These are phyloP conservation scores for Patella pellucida DNA, from an alignment of 2,888 invertebrate species.

Conservation along the genomic window DNA sequence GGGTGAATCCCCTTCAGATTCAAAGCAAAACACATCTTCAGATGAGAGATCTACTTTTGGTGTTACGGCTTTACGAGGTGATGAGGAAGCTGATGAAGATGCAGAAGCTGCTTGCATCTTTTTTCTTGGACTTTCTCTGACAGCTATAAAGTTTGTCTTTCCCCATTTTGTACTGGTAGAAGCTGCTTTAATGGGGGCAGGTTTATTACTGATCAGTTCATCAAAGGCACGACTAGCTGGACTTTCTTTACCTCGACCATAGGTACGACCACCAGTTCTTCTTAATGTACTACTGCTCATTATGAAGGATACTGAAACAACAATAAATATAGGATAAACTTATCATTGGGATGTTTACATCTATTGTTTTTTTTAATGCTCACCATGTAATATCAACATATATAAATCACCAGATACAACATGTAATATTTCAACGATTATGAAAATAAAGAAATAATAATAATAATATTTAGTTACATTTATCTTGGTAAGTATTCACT, in stretches of 20 bases:
- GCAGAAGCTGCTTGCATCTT: constrained; percentile 36
- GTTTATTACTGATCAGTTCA: constrained; percentile 47
- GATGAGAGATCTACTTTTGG: constrained; percentile 30
- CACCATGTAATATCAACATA: too few species aligned
- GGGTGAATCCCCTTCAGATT: constrained; percentile 45
- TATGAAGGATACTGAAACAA: constrained; percentile 27
- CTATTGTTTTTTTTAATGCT: too few species aligned
- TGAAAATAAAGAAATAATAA: too few species aligned
- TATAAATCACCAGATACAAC: too few species aligned
- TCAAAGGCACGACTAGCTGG: constrained; percentile 56
- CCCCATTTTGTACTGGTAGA: constrained; percentile 59
- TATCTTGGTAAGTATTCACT: too few species aligned
- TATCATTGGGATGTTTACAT: too few species aligned
- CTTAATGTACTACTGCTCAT: constrained; percentile 25
- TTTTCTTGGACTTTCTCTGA: constrained; percentile 45
- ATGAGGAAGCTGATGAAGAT: constrained; percentile 6
- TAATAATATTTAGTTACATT: too few species aligned
- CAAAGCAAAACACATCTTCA: constrained; percentile 62
- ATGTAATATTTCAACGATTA: too few species aligned
- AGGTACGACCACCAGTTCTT: constrained; percentile 45
- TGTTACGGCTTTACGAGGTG: constrained; percentile 24
- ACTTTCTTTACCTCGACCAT: constrained; percentile 49
- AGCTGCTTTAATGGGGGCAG: constrained; percentile 38
- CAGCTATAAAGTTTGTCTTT: constrained; percentile 59
- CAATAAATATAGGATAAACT: neutral